Evolutionary conservation across 2,797 vertebrate species (phyloP).

Genomic region (Coregonus suidteri): DNA sequence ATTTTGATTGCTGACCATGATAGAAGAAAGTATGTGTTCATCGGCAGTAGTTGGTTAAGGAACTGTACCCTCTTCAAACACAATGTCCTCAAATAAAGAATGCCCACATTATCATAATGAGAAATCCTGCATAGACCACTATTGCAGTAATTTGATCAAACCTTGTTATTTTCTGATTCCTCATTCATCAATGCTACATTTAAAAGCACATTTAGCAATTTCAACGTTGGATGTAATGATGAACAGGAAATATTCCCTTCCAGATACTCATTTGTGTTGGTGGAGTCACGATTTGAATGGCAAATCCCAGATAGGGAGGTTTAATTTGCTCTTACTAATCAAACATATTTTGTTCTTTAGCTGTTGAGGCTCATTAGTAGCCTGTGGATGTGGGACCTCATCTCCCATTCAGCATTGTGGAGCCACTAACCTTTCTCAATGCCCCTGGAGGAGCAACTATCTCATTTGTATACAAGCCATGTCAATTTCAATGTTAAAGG

Average conservation of each 20-base stretch:
- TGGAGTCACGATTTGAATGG: background rate
- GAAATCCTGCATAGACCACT: background rate
- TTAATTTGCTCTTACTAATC: conserved; percentile 2
- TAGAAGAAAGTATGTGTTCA: background rate
- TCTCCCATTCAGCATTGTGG: conserved; percentile 6
- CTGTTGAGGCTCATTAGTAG: conserved; percentile 14
- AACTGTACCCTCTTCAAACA: background rate
- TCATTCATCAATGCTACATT: background rate
- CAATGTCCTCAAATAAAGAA: background rate
- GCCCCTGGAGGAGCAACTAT: background rate
- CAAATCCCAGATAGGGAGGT: background rate
- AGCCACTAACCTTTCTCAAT: conserved; percentile 17
- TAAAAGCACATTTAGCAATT: background rate
- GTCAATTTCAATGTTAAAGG: conserved; percentile 15
- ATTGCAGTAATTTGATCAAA: background rate
- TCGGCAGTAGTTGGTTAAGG: background rate
- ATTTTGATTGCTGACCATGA: conserved; percentile 3
- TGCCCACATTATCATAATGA: background rate
- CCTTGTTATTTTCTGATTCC: background rate
- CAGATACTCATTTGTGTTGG: background rate
- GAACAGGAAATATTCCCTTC: background rate
- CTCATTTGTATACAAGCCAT: conserved; percentile 12
- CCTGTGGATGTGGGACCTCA: conserved; percentile 9
- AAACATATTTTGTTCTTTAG: conserved; percentile 5
- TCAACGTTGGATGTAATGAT: background rate